Evolutionary conservation across 2,797 vertebrate species (phyloP).

Genomic region (Poecile montanus): DNA sequence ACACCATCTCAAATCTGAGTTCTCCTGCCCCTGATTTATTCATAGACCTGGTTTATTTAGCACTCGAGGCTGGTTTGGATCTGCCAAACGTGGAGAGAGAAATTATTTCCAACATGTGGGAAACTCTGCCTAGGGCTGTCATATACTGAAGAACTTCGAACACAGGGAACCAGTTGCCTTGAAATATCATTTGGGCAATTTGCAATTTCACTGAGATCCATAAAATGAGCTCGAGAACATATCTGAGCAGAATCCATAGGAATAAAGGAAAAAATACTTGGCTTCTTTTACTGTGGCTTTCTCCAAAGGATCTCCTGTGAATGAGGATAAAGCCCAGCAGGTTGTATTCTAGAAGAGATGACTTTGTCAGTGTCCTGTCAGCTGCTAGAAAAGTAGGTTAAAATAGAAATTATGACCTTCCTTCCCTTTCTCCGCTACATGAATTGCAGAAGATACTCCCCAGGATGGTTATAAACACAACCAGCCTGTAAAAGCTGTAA

Average conservation of each 20-base stretch:
- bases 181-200: constrained; percentile 35
- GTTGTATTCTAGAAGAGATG: not conserved
- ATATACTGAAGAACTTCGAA: constrained; percentile 3
- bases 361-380: constrained; percentile 48
- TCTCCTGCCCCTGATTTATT: constrained; percentile 50
- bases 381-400: constrained; percentile 34
- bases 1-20: not conserved
- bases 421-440: not conserved
- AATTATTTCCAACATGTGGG: constrained; percentile 30
- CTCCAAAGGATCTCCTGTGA: not conserved
- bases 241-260: not conserved
- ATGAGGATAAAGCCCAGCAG: not conserved
- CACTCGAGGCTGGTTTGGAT: constrained; percentile 44
- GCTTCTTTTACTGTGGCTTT: not conserved
- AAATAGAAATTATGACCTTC: constrained; percentile 30
- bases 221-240: not conserved
- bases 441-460: constrained; percentile 61
- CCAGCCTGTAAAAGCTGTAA: constrained; percentile 29
- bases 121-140: constrained; percentile 57
- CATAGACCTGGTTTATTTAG: constrained; percentile 52
- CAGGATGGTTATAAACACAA: constrained; percentile 58
- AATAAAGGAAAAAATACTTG: not conserved
- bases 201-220: constrained; percentile 32
- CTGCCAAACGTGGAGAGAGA: constrained; percentile 18
- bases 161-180: constrained; percentile 17